Conservation (phyloP, 2,797 vertebrate species). For the Pantherophis vulpinus region DNA sequence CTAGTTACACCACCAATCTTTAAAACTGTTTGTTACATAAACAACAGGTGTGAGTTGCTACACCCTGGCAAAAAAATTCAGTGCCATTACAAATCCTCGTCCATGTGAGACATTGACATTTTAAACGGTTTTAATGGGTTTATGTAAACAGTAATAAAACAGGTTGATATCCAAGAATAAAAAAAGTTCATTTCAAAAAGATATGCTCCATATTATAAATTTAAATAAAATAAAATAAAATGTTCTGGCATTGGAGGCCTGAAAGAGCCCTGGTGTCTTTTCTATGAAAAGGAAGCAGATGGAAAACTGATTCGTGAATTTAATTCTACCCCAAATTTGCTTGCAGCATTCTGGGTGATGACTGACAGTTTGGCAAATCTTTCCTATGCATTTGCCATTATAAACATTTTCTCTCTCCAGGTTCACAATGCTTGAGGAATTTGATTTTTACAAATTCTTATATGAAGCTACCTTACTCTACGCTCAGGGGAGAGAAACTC, state of each 20-base stretch:
- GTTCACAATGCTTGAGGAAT: not conserved
- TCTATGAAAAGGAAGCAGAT: not conserved
- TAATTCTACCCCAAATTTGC: not conserved
- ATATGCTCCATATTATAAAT: not conserved
- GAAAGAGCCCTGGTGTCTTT: not conserved
- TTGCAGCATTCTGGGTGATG: not conserved
- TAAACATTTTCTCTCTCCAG: not conserved
- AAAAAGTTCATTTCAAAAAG: not conserved
- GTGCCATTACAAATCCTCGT: not conserved
- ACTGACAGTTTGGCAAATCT: not conserved
- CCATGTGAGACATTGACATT: not conserved
- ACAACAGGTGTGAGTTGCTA: not conserved
- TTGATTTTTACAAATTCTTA: not conserved
- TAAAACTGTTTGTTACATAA: not conserved
- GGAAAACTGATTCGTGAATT: not conserved
- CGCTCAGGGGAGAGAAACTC: not conserved
- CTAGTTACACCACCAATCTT: not conserved
- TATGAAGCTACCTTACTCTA: not conserved
- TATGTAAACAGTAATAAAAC: not conserved
- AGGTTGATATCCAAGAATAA: not conserved
- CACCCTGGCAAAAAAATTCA: not conserved
- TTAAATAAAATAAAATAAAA: not conserved
- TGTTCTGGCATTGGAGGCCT: not conserved
- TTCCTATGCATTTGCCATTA: not conserved
- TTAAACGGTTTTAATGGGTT: not conserved